phyloP scores from a whole-genome alignment of 2,797 vertebrate genomes.

The Sparus aurata region DNA sequence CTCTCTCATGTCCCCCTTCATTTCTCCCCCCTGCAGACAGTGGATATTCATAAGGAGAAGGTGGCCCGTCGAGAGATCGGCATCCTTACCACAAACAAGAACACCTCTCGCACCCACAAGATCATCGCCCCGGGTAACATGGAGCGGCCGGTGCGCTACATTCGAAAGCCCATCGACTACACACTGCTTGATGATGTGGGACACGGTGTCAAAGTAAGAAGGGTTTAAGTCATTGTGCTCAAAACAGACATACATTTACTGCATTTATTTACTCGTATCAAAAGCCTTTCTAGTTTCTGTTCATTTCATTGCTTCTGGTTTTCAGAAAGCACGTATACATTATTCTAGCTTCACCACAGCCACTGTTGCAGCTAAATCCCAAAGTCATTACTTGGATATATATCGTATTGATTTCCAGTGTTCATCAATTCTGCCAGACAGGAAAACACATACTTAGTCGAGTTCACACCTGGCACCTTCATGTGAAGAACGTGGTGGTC shows the following conservation, averaged over 20 bases:
- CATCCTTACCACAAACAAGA: slow-evolving; percentile 99
- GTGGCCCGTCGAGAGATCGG: slow-evolving; percentile 98
- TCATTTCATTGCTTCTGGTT: not conserved
- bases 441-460: slow-evolving; percentile 38
- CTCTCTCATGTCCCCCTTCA: not conserved
- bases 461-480: slow-evolving; percentile 57
- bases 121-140: slow-evolving; percentile 98
- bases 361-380: slow-evolving; percentile 19
- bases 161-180: slow-evolving; percentile 99
- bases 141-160: slow-evolving; percentile 98
- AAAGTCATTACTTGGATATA: slow-evolving; percentile 45
- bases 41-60: slow-evolving; percentile 99
- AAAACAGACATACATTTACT: not conserved
- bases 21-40: slow-evolving; percentile 88
- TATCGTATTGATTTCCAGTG: slow-evolving; percentile 5
- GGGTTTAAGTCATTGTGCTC: not conserved
- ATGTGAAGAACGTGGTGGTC: slow-evolving; percentile 36
- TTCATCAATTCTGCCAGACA: slow-evolving; percentile 43
- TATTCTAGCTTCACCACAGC: slow-evolving; percentile 4
- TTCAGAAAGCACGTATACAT: not conserved
- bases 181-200: slow-evolving; percentile 98
- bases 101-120: slow-evolving; percentile 99
- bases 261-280: not conserved
- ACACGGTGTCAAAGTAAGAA: slow-evolving; percentile 96
- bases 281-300: not conserved